Conservation (phyloP, 1,140 invertebrate genomes). For the Eupeodes corollae region DNA sequence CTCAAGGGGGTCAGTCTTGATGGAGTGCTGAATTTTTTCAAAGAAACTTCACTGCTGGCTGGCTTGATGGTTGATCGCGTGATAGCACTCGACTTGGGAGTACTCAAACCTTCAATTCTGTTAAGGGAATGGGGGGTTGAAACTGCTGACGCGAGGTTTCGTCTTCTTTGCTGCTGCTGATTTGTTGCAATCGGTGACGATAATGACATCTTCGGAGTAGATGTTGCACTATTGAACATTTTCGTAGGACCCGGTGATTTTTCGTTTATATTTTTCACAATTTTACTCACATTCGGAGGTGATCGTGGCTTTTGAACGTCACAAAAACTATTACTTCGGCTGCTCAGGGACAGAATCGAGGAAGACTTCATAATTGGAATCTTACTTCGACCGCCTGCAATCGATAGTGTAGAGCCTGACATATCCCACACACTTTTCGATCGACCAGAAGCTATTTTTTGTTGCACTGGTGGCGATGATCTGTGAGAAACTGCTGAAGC, state of each 20-base stretch:
- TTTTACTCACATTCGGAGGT: background rate
- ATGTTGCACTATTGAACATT: background rate
- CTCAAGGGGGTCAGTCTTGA: background rate
- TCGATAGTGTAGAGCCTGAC: conserved; percentile 8
- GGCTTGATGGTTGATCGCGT: background rate
- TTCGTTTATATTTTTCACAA: background rate
- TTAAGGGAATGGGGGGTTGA: background rate
- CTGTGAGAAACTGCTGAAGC: no score
- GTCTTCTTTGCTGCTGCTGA: background rate
- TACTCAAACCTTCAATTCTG: background rate
- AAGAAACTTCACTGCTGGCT: conserved; percentile 4
- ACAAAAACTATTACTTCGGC: conserved; percentile 18
- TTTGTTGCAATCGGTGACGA: background rate
- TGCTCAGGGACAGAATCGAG: conserved; percentile 13
- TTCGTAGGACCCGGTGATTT: background rate
- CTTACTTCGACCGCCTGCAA: conserved; percentile 36
- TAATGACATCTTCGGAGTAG: background rate
- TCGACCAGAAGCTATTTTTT: conserved; percentile 9
- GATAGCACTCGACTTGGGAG: background rate
- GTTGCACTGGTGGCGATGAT: background rate
- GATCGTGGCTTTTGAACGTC: background rate
- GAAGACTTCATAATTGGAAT: conserved; percentile 37
- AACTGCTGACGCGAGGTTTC: background rate
- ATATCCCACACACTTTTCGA: conserved; percentile 46
- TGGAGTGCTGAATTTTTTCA: background rate